These are phyloP conservation scores for Danio choprae DNA, from an alignment of 2,797 vertebrate species.

Conservation along the genomic window DNA sequence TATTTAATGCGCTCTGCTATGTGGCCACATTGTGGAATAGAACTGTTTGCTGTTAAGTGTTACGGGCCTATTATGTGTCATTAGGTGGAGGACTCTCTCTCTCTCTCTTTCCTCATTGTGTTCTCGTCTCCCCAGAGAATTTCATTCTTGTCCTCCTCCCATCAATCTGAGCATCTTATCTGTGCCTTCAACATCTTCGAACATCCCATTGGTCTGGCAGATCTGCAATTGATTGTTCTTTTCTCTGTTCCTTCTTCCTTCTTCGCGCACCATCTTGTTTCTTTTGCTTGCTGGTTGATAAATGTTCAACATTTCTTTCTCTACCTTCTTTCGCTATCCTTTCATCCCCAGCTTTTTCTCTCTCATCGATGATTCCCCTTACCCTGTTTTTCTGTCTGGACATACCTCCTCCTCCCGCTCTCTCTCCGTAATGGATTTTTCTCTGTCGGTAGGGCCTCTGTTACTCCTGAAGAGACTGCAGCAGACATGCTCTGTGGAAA, in stretches of 20 bases:
- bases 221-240: constrained; percentile 35
- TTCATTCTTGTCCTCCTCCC: constrained; percentile 24
- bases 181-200: constrained; percentile 34
- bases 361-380: constrained; percentile 19
- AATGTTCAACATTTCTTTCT: constrained; percentile 30
- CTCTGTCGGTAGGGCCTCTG: constrained; percentile 55
- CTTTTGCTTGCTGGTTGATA: constrained; percentile 28
- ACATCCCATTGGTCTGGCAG: constrained; percentile 24
- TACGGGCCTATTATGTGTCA: constrained; percentile 58
- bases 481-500: constrained; percentile 65
- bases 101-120: constrained; percentile 34
- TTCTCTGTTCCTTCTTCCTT: constrained; percentile 26
- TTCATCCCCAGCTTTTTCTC: constrained; percentile 29
- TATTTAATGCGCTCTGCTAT: constrained; percentile 60
- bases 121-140: constrained; percentile 44
- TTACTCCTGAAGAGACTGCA: constrained; percentile 54
- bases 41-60: constrained; percentile 56
- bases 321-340: constrained; percentile 6
- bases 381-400: constrained; percentile 38
- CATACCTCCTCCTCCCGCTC: constrained; percentile 53
- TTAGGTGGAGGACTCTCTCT: constrained; percentile 48
- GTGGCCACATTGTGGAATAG: constrained; percentile 52
- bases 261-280: constrained; percentile 14
- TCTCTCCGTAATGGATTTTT: constrained; percentile 60
- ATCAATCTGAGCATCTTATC: constrained; percentile 47